Conservation (phyloP, 2,888 invertebrate species). For the Ennomos fuscantarius region DNA sequence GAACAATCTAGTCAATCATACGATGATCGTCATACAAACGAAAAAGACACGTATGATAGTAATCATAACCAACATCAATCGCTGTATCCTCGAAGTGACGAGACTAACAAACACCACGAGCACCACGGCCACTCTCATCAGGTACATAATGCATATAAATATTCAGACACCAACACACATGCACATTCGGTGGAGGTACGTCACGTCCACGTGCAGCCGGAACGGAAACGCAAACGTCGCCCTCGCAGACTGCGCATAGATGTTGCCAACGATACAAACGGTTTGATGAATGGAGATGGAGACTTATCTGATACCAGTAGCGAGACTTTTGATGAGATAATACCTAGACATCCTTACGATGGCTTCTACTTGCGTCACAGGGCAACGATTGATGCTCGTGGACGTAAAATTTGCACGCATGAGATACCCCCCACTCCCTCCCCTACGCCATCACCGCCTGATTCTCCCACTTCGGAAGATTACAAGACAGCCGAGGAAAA, state of each 20-base stretch:
- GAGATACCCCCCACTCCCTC: slow-evolving; percentile 72
- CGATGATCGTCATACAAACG: slow-evolving; percentile 27
- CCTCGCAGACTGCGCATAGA: slow-evolving; percentile 45
- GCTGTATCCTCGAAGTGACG: slow-evolving; percentile 27
- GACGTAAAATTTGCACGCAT: slow-evolving; percentile 75
- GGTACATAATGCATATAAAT: slow-evolving; percentile 32
- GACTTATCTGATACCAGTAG: slow-evolving; percentile 60
- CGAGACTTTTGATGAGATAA: slow-evolving; percentile 63
- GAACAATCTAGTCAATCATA: slow-evolving; percentile 38
- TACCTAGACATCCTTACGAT: slow-evolving; percentile 81
- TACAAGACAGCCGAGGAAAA: slow-evolving; percentile 50
- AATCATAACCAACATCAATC: slow-evolving; percentile 34
- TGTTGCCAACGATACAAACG: slow-evolving; percentile 35
- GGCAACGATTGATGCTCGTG: slow-evolving; percentile 67
- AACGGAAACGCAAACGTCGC: slow-evolving; percentile 44
- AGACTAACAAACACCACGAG: slow-evolving; percentile 34
- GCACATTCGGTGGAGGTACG: slow-evolving; percentile 49
- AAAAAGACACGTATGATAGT: slow-evolving; percentile 36
- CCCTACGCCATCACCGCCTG: slow-evolving; percentile 55
- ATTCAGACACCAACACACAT: slow-evolving; percentile 29
- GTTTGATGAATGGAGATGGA: slow-evolving; percentile 63
- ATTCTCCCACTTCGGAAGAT: slow-evolving; percentile 54
- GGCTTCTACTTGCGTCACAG: slow-evolving; percentile 77
- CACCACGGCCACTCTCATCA: slow-evolving; percentile 34
- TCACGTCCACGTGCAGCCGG: slow-evolving; percentile 58